Evolutionary conservation across 2,888 invertebrate genomes (phyloP).

Genomic region (Cheilosia pagana): DNA sequence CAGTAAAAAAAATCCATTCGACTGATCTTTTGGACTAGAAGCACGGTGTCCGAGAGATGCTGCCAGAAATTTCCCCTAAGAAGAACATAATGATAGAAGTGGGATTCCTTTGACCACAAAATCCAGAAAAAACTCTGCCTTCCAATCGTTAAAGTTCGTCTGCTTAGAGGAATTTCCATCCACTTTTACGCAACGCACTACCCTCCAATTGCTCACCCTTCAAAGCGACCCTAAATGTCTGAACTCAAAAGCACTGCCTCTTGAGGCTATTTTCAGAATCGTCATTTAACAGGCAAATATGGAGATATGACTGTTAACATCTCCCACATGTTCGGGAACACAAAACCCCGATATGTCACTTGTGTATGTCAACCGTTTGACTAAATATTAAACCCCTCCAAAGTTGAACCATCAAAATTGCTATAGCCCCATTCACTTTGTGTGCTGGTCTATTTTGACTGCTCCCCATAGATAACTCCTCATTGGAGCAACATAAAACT

Average conservation of each 20-base stretch:
- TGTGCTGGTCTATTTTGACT: not conserved
- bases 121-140: too few relatives aligned
- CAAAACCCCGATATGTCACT: not conserved
- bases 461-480: slow-evolving; percentile 30
- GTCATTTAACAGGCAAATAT: not conserved
- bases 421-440: slow-evolving; percentile 3
- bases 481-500: slow-evolving; percentile 54
- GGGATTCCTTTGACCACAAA: too few relatives aligned
- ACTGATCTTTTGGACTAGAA: too few relatives aligned
- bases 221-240: not conserved
- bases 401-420: slow-evolving; percentile 15
- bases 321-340: not conserved
- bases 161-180: too few relatives aligned
- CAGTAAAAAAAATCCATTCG: too few relatives aligned
- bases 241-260: too few relatives aligned
- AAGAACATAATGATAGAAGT: too few relatives aligned
- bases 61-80: too few relatives aligned
- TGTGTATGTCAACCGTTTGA: not conserved
- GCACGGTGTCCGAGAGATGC: too few relatives aligned
- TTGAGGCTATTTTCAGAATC: not conserved
- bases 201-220: too few relatives aligned
- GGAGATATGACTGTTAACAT: not conserved
- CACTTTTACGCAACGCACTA: too few relatives aligned
- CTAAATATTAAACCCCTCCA: slow-evolving; percentile 14
- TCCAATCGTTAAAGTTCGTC: too few relatives aligned